Percentiles rank a stretch among this genome's conserved stretches.
These are phyloP conservation scores for Fratercula arctica DNA, from an alignment of 2,797 vertebrate genomes.

Conservation along the genomic window DNA sequence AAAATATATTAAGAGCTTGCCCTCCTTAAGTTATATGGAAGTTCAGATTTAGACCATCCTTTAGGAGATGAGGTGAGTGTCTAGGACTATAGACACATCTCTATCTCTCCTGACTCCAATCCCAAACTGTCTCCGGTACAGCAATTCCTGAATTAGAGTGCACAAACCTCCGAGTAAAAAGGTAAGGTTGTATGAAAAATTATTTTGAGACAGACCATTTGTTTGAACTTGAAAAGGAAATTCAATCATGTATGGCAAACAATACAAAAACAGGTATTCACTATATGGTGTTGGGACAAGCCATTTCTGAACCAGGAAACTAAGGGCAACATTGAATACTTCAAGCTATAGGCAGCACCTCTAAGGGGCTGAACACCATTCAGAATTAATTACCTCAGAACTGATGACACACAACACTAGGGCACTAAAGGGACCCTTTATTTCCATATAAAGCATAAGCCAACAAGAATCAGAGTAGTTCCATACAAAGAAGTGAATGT, in stretches of 20 bases:
- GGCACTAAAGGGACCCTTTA: neutral
- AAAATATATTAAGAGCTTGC: neutral
- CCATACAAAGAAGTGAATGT: neutral
- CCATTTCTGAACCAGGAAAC: neutral
- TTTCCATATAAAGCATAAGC: neutral
- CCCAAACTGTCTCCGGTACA: neutral
- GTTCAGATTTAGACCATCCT: constrained; percentile 11
- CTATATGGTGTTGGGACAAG: neutral
- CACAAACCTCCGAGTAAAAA: constrained; percentile 21
- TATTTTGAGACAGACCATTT: neutral
- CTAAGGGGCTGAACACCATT: neutral
- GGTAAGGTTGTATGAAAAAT: constrained; percentile 11
- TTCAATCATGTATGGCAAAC: neutral
- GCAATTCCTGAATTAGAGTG: constrained; percentile 44
- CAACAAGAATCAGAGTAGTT: neutral
- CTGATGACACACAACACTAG: neutral
- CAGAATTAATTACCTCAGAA: neutral
- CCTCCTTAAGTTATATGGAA: neutral
- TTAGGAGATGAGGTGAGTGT: neutral
- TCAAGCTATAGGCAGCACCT: neutral
- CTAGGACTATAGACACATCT: neutral
- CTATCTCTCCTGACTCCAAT: neutral
- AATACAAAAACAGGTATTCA: neutral
- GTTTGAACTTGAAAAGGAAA: neutral
- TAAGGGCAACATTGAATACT: neutral